Evolutionary conservation across 2,888 invertebrate species (phyloP).

Genomic region (Hypolimnas misippus): DNA sequence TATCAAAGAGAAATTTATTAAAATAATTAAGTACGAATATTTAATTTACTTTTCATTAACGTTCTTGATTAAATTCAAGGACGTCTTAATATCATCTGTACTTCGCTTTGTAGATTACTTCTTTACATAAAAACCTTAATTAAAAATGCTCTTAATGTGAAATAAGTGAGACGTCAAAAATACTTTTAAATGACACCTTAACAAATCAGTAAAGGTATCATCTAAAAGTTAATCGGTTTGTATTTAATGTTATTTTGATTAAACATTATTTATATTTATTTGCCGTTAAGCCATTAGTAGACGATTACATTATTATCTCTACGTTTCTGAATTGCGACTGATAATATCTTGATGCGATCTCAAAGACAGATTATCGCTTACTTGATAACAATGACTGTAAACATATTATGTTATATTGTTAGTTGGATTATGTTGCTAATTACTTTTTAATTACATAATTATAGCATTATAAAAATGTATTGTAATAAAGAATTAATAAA

Average conservation of each 20-base stretch:
- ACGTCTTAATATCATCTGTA: slow-evolving; percentile 11
- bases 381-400: too few species aligned
- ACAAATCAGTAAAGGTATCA: too few species aligned
- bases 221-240: too few species aligned
- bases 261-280: too few species aligned
- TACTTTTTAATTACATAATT: too few species aligned
- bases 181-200: not conserved
- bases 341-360: not conserved
- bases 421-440: too few species aligned
- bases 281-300: too few species aligned
- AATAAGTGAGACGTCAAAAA: not conserved
- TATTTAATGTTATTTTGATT: too few species aligned
- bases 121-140: slow-evolving; percentile 4
- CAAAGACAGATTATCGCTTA: not conserved
- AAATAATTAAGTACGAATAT: slow-evolving; percentile 9
- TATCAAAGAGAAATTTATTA: slow-evolving; percentile 3
- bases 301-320: too few species aligned
- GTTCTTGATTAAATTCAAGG: slow-evolving; percentile 17
- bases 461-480: too few species aligned
- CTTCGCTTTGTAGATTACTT: slow-evolving; percentile 11
- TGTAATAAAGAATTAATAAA: too few species aligned
- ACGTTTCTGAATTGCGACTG: not conserved
- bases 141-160: not conserved
- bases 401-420: too few species aligned
- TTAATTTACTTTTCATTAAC: slow-evolving; percentile 21